These are phyloP conservation scores for Alviniconcha marisindica DNA, from an alignment of 1,140 invertebrate species.

Conservation along the genomic window DNA sequence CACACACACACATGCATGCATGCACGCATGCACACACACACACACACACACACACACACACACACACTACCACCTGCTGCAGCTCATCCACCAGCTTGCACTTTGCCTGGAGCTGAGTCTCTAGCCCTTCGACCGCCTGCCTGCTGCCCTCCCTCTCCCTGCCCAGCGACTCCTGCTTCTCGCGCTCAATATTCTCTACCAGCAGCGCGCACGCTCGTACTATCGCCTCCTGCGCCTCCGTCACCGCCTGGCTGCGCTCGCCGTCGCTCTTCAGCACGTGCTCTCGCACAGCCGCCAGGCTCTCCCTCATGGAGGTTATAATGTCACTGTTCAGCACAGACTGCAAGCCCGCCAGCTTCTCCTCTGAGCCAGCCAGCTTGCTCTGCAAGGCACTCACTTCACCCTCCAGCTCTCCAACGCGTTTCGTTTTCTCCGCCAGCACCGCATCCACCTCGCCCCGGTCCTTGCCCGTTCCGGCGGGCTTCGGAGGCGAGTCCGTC, in stretches of 20 bases:
- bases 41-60: constrained; percentile 5
- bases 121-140: constrained; percentile 32
- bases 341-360: constrained; percentile 48
- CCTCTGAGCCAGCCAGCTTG: constrained; percentile 42
- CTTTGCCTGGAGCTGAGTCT: constrained; percentile 24
- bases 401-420: constrained; percentile 42
- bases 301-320: constrained; percentile 32
- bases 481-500: constrained; percentile 68
- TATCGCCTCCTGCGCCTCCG: constrained; percentile 43
- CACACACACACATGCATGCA: background rate
- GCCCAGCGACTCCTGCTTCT: constrained; percentile 30
- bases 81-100: background rate
- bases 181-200: constrained; percentile 57
- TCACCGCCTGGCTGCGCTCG: background rate
- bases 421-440: constrained; percentile 47
- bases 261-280: constrained; percentile 10
- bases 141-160: constrained; percentile 53
- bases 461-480: constrained; percentile 31
- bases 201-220: constrained; percentile 43
- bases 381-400: constrained; percentile 46
- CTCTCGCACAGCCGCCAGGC: constrained; percentile 28
- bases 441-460: constrained; percentile 19
- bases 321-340: constrained; percentile 46
- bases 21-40: background rate
- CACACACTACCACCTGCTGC: constrained; percentile 4